These are phyloP conservation scores for Sinonovacula constricta DNA, from an alignment of 1,140 invertebrate species.

Conservation along the genomic window DNA sequence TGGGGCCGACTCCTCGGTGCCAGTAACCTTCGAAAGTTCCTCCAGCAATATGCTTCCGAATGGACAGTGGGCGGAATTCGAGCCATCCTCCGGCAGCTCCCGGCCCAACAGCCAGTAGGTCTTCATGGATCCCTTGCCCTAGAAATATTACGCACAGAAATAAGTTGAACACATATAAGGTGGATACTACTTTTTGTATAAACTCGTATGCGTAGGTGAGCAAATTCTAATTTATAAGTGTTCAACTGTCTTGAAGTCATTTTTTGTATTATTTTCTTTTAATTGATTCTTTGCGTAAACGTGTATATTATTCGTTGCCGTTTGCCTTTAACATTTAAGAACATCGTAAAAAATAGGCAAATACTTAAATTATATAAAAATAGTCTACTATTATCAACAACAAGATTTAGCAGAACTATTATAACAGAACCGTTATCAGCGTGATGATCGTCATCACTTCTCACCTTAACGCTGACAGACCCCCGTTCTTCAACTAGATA, in stretches of 20 bases:
- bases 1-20: conserved; percentile 8
- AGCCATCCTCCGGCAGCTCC: conserved; percentile 34
- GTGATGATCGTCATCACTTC: background rate
- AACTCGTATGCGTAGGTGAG: no score
- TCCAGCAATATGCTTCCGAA: conserved; percentile 62
- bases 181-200: no score
- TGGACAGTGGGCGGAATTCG: conserved; percentile 57
- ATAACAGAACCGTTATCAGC: background rate
- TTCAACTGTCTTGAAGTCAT: no score
- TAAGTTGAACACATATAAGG: no score
- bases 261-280: no score
- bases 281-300: no score
- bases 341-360: no score
- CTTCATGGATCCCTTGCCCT: conserved; percentile 73
- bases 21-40: conserved; percentile 51
- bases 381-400: background rate
- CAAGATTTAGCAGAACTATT: background rate
- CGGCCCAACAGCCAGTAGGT: conserved; percentile 70
- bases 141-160: no score
- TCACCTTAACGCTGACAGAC: conserved; percentile 80
- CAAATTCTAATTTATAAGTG: no score
- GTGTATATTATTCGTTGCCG: no score
- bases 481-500: conserved; percentile 88
- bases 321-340: no score
- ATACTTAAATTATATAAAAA: background rate